Percentiles rank a stretch among this genome's conserved stretches.
Evolutionary conservation across 1,140 invertebrate species (phyloP).

Genomic region (Onthophagus taurus): DNA sequence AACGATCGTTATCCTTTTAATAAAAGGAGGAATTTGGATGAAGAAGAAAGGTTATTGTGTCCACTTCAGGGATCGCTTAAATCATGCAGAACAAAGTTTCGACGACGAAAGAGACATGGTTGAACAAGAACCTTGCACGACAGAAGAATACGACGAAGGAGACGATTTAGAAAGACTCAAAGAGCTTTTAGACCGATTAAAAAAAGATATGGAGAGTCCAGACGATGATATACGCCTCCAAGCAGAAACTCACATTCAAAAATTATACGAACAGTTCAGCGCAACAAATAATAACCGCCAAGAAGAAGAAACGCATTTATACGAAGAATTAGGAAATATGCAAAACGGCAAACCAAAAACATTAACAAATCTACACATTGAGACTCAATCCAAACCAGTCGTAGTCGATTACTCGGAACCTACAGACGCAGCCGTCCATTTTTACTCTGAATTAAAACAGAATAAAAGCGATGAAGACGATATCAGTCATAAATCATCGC

Average conservation of each 20-base stretch:
- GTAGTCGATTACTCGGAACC: slow-evolving; percentile 64
- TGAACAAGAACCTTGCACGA: slow-evolving; percentile 32
- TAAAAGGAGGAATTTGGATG: slow-evolving; percentile 45
- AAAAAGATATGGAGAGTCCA: slow-evolving; percentile 60
- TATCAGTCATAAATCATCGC: slow-evolving; percentile 33
- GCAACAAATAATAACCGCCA: slow-evolving; percentile 51
- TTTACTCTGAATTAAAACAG: slow-evolving; percentile 60
- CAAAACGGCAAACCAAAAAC: slow-evolving; percentile 30
- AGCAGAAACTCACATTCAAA: slow-evolving; percentile 67
- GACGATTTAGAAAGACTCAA: slow-evolving; percentile 60
- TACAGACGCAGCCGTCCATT: slow-evolving; percentile 53
- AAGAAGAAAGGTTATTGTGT: slow-evolving; percentile 44
- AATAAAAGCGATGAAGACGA: slow-evolving; percentile 36
- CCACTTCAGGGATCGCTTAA: slow-evolving; percentile 28
- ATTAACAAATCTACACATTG: slow-evolving; percentile 30
- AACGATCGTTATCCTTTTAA: slow-evolving; percentile 41
- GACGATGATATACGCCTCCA: slow-evolving; percentile 54
- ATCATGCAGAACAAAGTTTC: slow-evolving; percentile 22
- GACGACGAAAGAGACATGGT: slow-evolving; percentile 41
- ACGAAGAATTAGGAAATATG: slow-evolving; percentile 49
- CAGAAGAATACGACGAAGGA: slow-evolving; percentile 51
- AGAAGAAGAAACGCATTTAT: slow-evolving; percentile 52
- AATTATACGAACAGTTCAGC: slow-evolving; percentile 64
- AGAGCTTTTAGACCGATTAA: slow-evolving; percentile 58
- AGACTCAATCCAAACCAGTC: slow-evolving; percentile 39